Conservation (phyloP, 2,113 vertebrate species). For the Corvus moneduloides region DNA sequence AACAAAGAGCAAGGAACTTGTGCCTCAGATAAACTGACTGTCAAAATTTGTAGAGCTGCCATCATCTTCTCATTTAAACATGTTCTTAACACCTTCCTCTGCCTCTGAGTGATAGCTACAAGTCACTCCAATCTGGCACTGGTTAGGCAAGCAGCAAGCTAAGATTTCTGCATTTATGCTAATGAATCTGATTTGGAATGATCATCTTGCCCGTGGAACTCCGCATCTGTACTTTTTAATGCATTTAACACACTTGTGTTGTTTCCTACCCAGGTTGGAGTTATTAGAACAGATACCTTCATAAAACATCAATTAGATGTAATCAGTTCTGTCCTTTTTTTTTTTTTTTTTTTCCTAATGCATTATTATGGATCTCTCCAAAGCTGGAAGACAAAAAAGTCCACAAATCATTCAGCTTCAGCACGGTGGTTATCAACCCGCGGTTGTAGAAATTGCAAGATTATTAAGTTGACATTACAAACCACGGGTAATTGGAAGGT, state of each 20-base stretch:
- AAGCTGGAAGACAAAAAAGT: not conserved
- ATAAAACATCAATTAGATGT: not conserved
- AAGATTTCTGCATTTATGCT: constrained; percentile 55
- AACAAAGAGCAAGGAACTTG: constrained; percentile 67
- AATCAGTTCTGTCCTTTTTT: not conserved
- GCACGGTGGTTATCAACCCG: not conserved
- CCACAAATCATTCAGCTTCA: not conserved
- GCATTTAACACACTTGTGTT: not conserved
- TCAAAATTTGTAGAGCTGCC: constrained; percentile 66
- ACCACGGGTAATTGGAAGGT: not conserved
- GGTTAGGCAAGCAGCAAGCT: constrained; percentile 46
- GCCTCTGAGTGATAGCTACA: constrained; percentile 65
- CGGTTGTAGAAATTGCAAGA: not conserved
- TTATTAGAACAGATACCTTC: not conserved
- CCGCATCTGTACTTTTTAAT: not conserved
- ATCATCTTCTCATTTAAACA: constrained; percentile 61
- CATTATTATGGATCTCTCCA: not conserved
- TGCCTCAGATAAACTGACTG: constrained; percentile 58
- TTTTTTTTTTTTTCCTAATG: rapidly evolving
- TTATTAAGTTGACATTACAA: not conserved
- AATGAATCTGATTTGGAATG: constrained; percentile 35
- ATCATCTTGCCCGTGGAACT: not conserved
- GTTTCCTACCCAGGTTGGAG: not conserved
- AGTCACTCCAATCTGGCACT: constrained; percentile 65
- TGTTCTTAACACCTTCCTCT: constrained; percentile 64